These are phyloP conservation scores for Selene dorsalis DNA, from an alignment of 2,797 vertebrate genomes.

Conservation along the genomic window DNA sequence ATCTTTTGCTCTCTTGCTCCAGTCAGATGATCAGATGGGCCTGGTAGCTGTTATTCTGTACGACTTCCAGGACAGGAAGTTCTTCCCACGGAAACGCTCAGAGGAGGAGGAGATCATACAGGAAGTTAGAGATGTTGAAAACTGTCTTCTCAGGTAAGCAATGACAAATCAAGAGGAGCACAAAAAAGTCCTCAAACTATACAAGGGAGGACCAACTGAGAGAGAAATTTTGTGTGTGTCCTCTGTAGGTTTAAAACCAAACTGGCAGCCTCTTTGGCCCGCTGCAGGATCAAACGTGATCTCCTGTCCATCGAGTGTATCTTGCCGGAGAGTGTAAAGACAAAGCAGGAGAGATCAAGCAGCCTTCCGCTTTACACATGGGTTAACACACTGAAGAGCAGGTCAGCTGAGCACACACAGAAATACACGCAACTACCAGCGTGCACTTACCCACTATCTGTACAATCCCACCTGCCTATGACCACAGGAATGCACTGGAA, in stretches of 20 bases:
- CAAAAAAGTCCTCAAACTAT: background rate
- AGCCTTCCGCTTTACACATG: constrained; percentile 88
- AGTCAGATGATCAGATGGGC: constrained; percentile 88
- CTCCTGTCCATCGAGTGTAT: constrained; percentile 86
- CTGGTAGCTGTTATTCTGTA: constrained; percentile 91
- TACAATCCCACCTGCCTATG: constrained; percentile 30
- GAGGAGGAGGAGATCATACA: constrained; percentile 78
- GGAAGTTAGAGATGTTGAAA: constrained; percentile 87
- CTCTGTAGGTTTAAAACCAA: constrained; percentile 86
- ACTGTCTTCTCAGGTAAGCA: constrained; percentile 83
- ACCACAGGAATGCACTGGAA: constrained; percentile 38
- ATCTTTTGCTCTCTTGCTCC: constrained; percentile 27
- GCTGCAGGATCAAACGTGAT: constrained; percentile 88
- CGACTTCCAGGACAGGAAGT: constrained; percentile 91
- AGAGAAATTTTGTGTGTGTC: constrained; percentile 42
- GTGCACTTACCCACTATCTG: background rate
- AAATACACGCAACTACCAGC: background rate
- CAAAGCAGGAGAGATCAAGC: constrained; percentile 84
- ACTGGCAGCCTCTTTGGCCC: constrained; percentile 90
- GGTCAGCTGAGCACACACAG: constrained; percentile 61
- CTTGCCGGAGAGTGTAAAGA: constrained; percentile 86
- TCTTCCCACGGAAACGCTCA: constrained; percentile 76
- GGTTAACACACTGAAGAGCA: constrained; percentile 87
- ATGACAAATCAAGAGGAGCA: background rate
- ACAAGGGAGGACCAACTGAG: background rate